These are phyloP conservation scores for Synanthedon andrenaeformis DNA, from an alignment of 2,888 invertebrate species.

Conservation along the genomic window DNA sequence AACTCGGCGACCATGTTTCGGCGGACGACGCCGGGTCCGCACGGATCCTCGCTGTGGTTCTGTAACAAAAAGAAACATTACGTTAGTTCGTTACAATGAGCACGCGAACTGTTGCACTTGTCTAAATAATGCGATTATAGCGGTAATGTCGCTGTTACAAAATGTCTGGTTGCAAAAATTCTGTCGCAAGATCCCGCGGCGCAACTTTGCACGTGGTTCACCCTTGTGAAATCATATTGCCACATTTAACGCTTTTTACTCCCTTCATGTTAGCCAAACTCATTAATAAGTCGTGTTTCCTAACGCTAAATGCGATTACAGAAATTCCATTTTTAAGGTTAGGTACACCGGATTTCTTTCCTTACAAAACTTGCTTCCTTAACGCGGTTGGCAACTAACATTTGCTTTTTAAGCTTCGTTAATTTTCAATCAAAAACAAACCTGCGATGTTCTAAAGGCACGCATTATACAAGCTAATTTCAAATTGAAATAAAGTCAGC, in stretches of 20 bases:
- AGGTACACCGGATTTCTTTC: conserved; percentile 34
- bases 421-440: neutral
- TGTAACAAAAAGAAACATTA: conserved; percentile 49
- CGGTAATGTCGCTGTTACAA: conserved; percentile 33
- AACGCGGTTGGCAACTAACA: conserved; percentile 2
- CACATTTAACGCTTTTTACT: conserved; percentile 47
- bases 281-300: conserved; percentile 48
- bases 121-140: conserved; percentile 22
- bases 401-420: neutral
- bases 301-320: conserved; percentile 33
- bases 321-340: conserved; percentile 34
- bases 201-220: conserved; percentile 50
- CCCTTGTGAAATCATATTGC: conserved; percentile 53
- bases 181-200: conserved; percentile 50
- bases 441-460: no score
- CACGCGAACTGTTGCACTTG: conserved; percentile 28
- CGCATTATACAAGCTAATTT: no score
- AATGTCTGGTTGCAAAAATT: conserved; percentile 46
- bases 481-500: neutral
- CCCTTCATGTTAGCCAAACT: conserved; percentile 48
- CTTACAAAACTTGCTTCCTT: conserved; percentile 42
- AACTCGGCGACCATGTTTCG: conserved; percentile 91
- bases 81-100: conserved; percentile 32
- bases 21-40: conserved; percentile 67
- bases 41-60: conserved; percentile 58